Evolutionary conservation across 2,113 vertebrate species (phyloP), one percentile per base, ranked within the genome.

Genomic region (Rallus limicola): DNA sequence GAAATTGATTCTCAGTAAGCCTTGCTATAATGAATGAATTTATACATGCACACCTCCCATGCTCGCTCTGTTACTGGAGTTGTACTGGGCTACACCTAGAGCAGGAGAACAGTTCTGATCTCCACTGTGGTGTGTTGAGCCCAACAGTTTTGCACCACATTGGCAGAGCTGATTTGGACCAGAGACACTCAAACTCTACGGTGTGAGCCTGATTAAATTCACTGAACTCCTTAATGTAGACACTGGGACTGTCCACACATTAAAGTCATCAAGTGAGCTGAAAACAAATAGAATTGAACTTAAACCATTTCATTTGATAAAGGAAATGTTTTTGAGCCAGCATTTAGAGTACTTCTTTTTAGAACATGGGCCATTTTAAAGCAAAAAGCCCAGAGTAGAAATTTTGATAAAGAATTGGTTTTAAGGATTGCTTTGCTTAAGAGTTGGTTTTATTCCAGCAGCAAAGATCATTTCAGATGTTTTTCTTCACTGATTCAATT

Each of bases 41-140:
- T 5, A 59, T 50, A 14, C 28, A 17, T 17, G 7, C 7, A 31
- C 10, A 9, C n/a, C 3, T 5, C 7, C 18, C 10, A 6, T 28
- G 16, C 9, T 13, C 24, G 10, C 40, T 16, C 53, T n/a, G 23
- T 23, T 74, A 72, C 40, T 50, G 63, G 28, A 63, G 29, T 29
- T 50, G 64, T 59, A 11, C 25, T 58, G 52, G 28, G 16, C 28
- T 60, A 7, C 50, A 77, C 13, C 0, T 6, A 13, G 68, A 82
- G 18, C 16, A 34, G 10, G 38, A 86, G 64, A 40, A 5, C 2
- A 2, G 59, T 75, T 75, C 52, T 75, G 13, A 25, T 59, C n/a
- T 55, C n/a, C 0, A 0, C 24, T 19, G 11, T 12, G 29, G 14
- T 55, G 24, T 40, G 7, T 12, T 63, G 2, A 63, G 33, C 1